These are phyloP conservation scores for Hepsetus odoe DNA, from an alignment of 2,113 vertebrate species.

Conservation along the genomic window DNA sequence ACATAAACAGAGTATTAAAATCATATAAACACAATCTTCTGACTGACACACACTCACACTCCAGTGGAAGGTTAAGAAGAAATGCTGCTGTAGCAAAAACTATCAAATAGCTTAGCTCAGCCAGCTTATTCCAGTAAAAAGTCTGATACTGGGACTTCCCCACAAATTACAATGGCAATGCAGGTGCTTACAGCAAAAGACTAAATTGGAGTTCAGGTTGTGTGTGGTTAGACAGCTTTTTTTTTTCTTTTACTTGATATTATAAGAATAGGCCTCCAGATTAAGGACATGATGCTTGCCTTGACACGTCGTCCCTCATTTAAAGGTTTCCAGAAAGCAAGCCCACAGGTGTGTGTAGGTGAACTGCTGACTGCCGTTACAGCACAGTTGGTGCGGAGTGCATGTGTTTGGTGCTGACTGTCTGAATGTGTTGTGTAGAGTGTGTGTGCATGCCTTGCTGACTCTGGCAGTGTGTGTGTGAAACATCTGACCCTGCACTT, in stretches of 20 bases:
- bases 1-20: too few species aligned
- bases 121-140: slow-evolving; percentile 9
- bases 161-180: slow-evolving; percentile 2
- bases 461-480: slow-evolving; percentile 44
- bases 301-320: slow-evolving; percentile 30
- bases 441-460: slow-evolving; percentile 35
- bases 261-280: slow-evolving; percentile 44
- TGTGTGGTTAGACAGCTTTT: slow-evolving; percentile 39
- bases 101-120: not conserved
- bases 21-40: too few species aligned
- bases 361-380: slow-evolving; percentile 40
- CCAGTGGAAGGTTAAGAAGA: not conserved
- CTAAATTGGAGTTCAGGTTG: not conserved
- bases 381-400: slow-evolving; percentile 41
- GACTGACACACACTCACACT: not conserved
- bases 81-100: not conserved
- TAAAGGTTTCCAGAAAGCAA: slow-evolving; percentile 41
- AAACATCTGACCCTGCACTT: slow-evolving; percentile 57
- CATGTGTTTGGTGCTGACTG: slow-evolving; percentile 38
- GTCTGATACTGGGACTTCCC: slow-evolving; percentile 8
- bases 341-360: slow-evolving; percentile 14
- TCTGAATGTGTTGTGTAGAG: slow-evolving; percentile 30
- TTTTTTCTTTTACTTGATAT: slow-evolving; percentile 52
- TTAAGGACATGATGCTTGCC: slow-evolving; percentile 47
- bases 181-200: not conserved